phyloP scores from a whole-genome alignment of 2,113 vertebrate genomes.

The Eubucco bourcierii region DNA sequence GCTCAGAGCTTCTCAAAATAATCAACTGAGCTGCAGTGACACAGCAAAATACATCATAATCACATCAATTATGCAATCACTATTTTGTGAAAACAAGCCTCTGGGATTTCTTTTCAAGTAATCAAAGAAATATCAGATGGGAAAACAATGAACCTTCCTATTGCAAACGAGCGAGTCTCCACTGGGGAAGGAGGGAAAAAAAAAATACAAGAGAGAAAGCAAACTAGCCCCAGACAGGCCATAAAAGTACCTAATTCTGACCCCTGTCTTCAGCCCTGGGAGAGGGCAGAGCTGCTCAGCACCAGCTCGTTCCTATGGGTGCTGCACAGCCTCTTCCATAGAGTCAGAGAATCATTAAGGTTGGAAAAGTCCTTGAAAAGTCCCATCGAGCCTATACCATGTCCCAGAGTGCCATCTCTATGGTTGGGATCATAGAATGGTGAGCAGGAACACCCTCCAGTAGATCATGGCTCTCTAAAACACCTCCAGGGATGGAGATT shows the following conservation, averaged over 20 bases:
- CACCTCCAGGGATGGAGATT: too few relatives aligned
- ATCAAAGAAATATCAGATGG: slow-evolving; percentile 58
- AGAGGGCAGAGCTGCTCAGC: not conserved
- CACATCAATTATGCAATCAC: slow-evolving; percentile 60
- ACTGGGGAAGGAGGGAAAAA: not conserved
- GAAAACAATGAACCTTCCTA: slow-evolving; percentile 60
- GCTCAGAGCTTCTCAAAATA: slow-evolving; percentile 56
- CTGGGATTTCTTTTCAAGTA: slow-evolving; percentile 66
- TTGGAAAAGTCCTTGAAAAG: too few relatives aligned
- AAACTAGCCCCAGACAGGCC: not conserved
- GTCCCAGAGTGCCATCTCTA: too few relatives aligned
- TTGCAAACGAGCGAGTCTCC: not conserved
- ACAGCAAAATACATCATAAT: slow-evolving; percentile 62
- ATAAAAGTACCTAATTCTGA: not conserved
- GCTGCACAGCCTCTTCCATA: not conserved
- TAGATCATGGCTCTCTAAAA: too few relatives aligned
- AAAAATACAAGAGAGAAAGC: not conserved
- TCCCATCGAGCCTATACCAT: too few relatives aligned
- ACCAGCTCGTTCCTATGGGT: rapidly evolving
- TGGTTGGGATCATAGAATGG: too few relatives aligned
- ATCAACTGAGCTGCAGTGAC: slow-evolving; percentile 43
- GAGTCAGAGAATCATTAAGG: too few relatives aligned
- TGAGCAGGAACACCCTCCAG: too few relatives aligned
- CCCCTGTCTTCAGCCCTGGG: not conserved
- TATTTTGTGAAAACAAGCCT: slow-evolving; percentile 67